Evolutionary conservation across 2,113 vertebrate genomes (phyloP).

Genomic region (Tichodroma muraria): DNA sequence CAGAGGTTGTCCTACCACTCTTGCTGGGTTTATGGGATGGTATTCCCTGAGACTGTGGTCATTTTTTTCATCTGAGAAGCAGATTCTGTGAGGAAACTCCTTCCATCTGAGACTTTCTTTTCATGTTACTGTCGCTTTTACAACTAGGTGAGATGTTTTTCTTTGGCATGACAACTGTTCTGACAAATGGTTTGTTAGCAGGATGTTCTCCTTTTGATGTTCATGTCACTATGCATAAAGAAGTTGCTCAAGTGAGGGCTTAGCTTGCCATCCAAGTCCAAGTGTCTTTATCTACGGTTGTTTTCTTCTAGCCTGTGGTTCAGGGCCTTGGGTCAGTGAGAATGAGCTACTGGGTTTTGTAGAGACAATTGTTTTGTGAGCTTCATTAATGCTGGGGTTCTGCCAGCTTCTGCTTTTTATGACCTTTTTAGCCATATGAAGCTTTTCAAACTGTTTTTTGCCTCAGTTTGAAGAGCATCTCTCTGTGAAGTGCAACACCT

Average conservation of each 20-base stretch:
- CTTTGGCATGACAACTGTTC: background rate
- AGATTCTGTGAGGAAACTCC: background rate
- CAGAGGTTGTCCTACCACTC: background rate
- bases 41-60: background rate
- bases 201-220: constrained; percentile 12
- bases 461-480: background rate
- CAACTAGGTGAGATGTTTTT: constrained; percentile 35
- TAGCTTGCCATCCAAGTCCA: background rate
- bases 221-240: background rate
- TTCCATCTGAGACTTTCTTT: background rate
- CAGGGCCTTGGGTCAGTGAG: background rate
- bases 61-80: background rate
- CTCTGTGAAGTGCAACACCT: background rate
- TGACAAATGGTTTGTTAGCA: constrained; percentile 28
- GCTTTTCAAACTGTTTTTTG: background rate
- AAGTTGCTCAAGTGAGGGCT: background rate
- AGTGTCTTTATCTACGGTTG: background rate
- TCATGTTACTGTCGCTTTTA: background rate
- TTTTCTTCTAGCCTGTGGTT: background rate
- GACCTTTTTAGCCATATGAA: background rate
- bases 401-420: background rate
- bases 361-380: rapidly evolving
- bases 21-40: background rate
- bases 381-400: background rate
- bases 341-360: background rate